Conservation (phyloP, 2,888 invertebrate species). For the Xestia c-nigrum region DNA sequence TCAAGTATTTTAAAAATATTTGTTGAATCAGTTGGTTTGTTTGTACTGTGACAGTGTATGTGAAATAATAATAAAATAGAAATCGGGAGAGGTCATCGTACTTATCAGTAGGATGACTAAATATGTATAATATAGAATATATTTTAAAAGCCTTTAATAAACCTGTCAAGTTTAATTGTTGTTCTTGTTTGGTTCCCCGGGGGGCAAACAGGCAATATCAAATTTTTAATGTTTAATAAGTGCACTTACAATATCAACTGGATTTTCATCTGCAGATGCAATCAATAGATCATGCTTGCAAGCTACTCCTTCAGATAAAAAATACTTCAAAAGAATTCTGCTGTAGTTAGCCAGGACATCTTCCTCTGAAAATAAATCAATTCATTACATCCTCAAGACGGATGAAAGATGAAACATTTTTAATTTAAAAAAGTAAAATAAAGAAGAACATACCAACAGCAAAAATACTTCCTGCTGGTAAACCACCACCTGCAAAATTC, state of each 20-base stretch:
- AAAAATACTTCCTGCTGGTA: conserved; percentile 85
- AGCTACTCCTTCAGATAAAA: conserved; percentile 96
- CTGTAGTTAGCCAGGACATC: conserved; percentile 95
- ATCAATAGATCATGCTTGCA: conserved; percentile 94
- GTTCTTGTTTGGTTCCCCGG: background rate
- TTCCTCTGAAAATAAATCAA: conserved; percentile 92
- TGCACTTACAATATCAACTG: conserved; percentile 91
- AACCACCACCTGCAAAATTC: conserved; percentile 83
- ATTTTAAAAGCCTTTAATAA: background rate
- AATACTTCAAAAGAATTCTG: conserved; percentile 95
- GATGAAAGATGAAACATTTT: background rate
- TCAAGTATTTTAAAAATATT: background rate
- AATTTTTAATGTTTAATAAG: background rate
- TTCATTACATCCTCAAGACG: background rate
- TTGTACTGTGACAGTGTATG: background rate
- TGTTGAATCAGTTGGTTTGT: background rate
- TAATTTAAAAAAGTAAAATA: background rate
- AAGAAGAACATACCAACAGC: conserved; percentile 78
- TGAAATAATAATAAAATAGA: too few species aligned
- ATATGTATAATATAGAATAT: background rate
- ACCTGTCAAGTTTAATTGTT: background rate
- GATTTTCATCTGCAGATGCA: conserved; percentile 93
- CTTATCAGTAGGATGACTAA: too few species aligned
- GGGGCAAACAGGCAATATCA: background rate
- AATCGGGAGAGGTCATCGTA: background rate